phyloP scores from a whole-genome alignment of 1,140 invertebrate species.

The Drosophila ambigua region DNA sequence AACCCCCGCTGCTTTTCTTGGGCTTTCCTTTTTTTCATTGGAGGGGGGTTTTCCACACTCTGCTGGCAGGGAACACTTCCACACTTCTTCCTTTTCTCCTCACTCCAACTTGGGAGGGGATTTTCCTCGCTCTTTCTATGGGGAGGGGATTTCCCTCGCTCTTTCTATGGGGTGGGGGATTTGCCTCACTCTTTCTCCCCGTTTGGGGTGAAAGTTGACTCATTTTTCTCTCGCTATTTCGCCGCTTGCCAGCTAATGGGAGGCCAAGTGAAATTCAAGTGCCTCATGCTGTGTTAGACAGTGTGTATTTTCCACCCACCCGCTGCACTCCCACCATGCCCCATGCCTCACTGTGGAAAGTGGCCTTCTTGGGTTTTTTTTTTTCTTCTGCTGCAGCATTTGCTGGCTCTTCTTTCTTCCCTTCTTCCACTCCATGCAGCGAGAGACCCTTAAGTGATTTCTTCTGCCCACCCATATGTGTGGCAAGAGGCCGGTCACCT shows the following conservation, averaged over 20 bases:
- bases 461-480: constrained; percentile 19
- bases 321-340: too few relatives aligned
- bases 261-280: constrained; percentile 77
- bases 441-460: constrained; percentile 70
- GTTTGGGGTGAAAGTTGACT: constrained; percentile 71
- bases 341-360: constrained; percentile 44
- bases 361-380: constrained; percentile 35
- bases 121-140: too few relatives aligned
- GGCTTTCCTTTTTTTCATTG: too few relatives aligned
- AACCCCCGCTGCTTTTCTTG: not conserved
- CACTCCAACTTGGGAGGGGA: too few relatives aligned
- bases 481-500: not conserved
- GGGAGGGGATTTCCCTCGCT: not conserved
- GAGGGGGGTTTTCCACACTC: too few relatives aligned
- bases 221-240: constrained; percentile 58
- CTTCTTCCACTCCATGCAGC: constrained; percentile 1
- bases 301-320: constrained; percentile 44
- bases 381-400: not conserved
- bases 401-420: constrained; percentile 10
- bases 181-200: not conserved
- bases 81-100: too few relatives aligned
- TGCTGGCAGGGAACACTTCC: too few relatives aligned
- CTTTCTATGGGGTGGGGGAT: too few relatives aligned
- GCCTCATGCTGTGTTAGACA: constrained; percentile 78
- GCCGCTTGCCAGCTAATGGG: constrained; percentile 28